Evolutionary conservation across 1,140 invertebrate genomes (phyloP).

Genomic region (Aricia agestis): DNA sequence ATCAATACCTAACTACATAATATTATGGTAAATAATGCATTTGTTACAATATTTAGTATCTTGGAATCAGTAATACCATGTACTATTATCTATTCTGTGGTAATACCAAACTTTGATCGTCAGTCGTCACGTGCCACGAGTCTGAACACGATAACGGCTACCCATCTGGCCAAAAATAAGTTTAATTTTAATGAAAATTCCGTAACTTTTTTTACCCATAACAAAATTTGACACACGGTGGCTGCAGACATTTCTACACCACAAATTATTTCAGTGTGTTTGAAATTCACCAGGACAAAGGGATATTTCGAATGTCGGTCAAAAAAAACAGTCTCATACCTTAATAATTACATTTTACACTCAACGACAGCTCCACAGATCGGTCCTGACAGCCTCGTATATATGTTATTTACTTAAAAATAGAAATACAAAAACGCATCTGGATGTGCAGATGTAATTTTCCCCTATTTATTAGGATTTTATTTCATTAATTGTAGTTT

Average conservation of each 20-base stretch:
- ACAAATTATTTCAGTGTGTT: slow-evolving; percentile 17
- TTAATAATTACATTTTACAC: neutral
- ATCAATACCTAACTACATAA: no score
- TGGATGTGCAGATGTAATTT: no score
- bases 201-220: slow-evolving; percentile 58
- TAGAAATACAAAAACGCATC: no score
- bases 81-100: no score
- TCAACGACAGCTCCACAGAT: neutral
- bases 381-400: neutral
- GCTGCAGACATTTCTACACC: slow-evolving; percentile 20
- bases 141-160: neutral
- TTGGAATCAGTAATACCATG: no score
- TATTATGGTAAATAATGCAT: no score
- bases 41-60: no score
- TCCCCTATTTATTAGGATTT: no score
- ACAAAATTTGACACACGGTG: slow-evolving; percentile 34
- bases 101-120: no score
- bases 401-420: neutral
- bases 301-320: slow-evolving; percentile 1
- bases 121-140: no score
- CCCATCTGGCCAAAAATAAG: slow-evolving; percentile 47
- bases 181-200: slow-evolving; percentile 68
- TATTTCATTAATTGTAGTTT: no score
- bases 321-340: neutral
- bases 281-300: slow-evolving; percentile 9